Percentiles rank a stretch among this genome's conserved stretches.
Evolutionary conservation across 2,797 vertebrate species (phyloP).

Genomic region (Neopelma chrysocephalum): DNA sequence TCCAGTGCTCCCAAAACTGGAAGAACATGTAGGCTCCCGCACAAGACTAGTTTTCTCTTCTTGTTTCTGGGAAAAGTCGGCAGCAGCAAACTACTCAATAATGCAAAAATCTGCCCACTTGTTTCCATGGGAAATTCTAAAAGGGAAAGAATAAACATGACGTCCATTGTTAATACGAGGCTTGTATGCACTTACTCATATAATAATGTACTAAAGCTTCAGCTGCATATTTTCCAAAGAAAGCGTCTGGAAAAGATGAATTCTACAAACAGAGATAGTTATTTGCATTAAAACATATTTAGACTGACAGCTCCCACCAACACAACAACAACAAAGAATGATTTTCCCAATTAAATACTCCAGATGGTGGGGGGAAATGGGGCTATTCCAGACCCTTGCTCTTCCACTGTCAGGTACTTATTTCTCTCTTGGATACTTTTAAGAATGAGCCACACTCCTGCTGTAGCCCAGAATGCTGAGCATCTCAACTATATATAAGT

Average conservation of each 20-base stretch:
- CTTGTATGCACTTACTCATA: constrained; percentile 58
- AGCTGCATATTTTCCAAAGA: constrained; percentile 3
- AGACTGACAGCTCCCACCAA: constrained; percentile 44
- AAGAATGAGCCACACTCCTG: not conserved
- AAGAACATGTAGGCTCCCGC: not conserved
- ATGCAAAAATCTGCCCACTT: constrained; percentile 40
- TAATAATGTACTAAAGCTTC: constrained; percentile 27
- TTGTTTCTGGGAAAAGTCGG: not conserved
- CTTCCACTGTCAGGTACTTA: not conserved
- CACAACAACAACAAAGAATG: not conserved
- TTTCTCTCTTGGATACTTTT: not conserved
- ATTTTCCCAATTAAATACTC: not conserved
- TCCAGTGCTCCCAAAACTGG: constrained; percentile 1
- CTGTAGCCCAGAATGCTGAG: not conserved
- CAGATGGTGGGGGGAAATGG: not conserved
- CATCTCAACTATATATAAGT: not conserved
- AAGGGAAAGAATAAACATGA: constrained; percentile 46
- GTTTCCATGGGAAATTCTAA: constrained; percentile 68
- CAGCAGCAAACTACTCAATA: constrained; percentile 39
- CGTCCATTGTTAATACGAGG: constrained; percentile 11
- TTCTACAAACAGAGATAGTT: constrained; percentile 9
- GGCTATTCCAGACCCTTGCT: not conserved
- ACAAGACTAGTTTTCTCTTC: not conserved
- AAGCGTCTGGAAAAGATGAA: not conserved
- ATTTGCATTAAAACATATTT: constrained; percentile 47